Conservation (phyloP, 2,797 vertebrate species). For the Hippoglossus hippoglossus region DNA sequence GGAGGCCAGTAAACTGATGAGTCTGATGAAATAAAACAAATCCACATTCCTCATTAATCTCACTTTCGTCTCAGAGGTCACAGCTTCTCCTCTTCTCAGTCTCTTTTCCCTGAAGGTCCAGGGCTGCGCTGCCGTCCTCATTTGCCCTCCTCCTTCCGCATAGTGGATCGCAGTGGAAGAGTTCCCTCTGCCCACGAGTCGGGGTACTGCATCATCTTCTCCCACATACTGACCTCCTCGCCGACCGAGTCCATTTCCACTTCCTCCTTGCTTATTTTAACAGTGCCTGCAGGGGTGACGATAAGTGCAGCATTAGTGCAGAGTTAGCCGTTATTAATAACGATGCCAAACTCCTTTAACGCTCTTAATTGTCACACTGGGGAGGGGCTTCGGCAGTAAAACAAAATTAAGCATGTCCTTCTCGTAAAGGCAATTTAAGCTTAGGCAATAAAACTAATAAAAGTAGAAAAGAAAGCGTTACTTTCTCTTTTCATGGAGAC, state of each 20-base stretch:
- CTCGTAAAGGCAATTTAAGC: too few relatives aligned
- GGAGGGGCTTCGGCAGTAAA: not conserved
- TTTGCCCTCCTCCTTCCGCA: constrained; percentile 83
- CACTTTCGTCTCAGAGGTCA: constrained; percentile 27
- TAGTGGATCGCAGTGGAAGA: constrained; percentile 90
- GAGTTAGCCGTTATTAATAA: constrained; percentile 3
- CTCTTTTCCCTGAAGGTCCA: not conserved
- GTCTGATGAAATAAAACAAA: constrained; percentile 21
- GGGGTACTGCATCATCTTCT: constrained; percentile 97
- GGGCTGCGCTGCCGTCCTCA: constrained; percentile 57
- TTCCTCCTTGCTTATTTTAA: constrained; percentile 80
- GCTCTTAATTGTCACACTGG: not conserved
- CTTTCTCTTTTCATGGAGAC: not conserved
- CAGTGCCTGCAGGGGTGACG: constrained; percentile 57
- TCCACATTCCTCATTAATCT: constrained; percentile 13
- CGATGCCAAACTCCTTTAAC: constrained; percentile 9
- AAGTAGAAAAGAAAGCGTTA: not conserved
- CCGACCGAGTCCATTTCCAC: constrained; percentile 89
- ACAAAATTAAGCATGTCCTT: too few relatives aligned
- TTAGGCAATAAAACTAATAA: not conserved
- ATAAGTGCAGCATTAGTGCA: constrained; percentile 11
- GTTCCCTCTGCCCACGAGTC: constrained; percentile 98
- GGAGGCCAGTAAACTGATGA: not conserved
- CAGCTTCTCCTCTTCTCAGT: constrained; percentile 8
- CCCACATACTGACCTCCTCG: constrained; percentile 95